Conservation (phyloP, 2,113 vertebrate genomes). For the Catagonus wagneri region DNA sequence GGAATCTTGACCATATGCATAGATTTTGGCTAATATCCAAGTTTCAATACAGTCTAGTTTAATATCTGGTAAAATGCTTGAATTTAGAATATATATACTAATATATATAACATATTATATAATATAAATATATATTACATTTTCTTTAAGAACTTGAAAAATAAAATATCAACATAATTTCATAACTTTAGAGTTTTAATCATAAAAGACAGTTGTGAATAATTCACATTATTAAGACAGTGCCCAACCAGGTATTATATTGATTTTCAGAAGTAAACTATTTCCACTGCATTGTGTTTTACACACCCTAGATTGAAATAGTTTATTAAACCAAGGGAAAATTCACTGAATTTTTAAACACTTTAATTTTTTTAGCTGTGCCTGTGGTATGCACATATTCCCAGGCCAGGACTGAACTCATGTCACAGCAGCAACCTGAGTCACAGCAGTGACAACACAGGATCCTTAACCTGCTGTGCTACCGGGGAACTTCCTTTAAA, state of each 20-base stretch:
- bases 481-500: background rate
- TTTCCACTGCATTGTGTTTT: background rate
- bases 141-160: no score
- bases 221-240: background rate
- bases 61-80: background rate
- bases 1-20: background rate
- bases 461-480: no score
- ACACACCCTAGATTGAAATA: background rate
- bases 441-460: no score
- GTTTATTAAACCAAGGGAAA: constrained; percentile 2
- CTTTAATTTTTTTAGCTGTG: background rate
- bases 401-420: no score
- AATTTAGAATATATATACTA: background rate
- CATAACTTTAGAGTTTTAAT: background rate
- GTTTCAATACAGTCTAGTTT: background rate
- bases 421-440: no score
- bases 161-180: no score
- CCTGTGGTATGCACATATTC: no score
- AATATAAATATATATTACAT: no score
- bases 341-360: background rate
- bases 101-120: no score
- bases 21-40: background rate
- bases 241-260: background rate
- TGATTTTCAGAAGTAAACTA: constrained; percentile 6
- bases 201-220: background rate